Percentiles rank a stretch among this genome's conserved stretches.
phyloP scores from a whole-genome alignment of 2,888 invertebrate species.

The Hyles lineata region DNA sequence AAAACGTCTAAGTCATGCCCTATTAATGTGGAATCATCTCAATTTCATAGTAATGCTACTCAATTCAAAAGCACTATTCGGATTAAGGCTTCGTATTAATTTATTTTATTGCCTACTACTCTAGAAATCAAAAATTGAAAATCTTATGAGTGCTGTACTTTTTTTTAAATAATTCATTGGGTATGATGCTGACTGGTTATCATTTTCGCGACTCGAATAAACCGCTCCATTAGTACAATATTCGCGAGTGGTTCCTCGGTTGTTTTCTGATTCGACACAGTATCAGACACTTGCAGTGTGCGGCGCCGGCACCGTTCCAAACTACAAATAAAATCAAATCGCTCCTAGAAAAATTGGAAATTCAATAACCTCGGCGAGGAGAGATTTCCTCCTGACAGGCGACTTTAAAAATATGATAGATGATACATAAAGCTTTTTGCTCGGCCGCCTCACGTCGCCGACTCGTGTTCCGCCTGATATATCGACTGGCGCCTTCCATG shows the following conservation, averaged over 20 bases:
- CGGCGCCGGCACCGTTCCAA: conserved; percentile 43
- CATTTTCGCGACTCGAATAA: too few relatives aligned
- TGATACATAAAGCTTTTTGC: conserved; percentile 33
- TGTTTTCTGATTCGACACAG: neutral
- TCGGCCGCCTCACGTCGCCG: neutral
- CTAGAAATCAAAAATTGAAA: too few relatives aligned
- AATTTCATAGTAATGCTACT: too few relatives aligned
- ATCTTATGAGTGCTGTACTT: too few relatives aligned
- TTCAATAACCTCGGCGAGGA: conserved; percentile 62
- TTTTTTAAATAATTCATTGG: too few relatives aligned
- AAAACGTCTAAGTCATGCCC: too few relatives aligned
- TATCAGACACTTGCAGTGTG: neutral
- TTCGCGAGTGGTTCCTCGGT: neutral
- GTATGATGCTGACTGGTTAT: too few relatives aligned
- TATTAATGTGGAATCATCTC: too few relatives aligned
- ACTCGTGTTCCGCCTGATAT: neutral
- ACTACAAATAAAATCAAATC: conserved; percentile 57
- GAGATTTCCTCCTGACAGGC: conserved; percentile 52
- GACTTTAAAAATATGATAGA: conserved; percentile 62
- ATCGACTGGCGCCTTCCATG: conserved; percentile 1
- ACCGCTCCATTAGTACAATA: neutral
- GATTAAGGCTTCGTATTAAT: too few relatives aligned
- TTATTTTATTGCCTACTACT: too few relatives aligned
- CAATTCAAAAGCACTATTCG: too few relatives aligned
- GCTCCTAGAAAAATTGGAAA: conserved; percentile 56